A percentile compares a stretch with the other conserved stretches of the same genome.
phyloP scores from a whole-genome alignment of 2,888 invertebrate genomes.

The Pollenia angustigena region DNA sequence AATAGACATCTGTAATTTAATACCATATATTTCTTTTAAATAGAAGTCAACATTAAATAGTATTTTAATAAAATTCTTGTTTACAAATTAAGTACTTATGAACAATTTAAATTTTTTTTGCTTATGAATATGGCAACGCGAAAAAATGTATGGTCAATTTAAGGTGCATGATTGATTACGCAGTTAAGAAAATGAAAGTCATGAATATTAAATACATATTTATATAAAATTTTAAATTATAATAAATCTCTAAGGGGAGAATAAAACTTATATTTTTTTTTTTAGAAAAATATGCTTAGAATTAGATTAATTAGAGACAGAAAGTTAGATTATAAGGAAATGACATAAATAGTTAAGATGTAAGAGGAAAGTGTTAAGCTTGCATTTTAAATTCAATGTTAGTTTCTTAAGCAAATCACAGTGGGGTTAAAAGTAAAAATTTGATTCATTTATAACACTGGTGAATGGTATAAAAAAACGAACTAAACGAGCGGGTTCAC shows the following conservation, averaged over 20 bases:
- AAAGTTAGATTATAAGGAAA: no score
- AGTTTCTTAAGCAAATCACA: no score
- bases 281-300: no score
- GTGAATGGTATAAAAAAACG: no score
- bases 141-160: slow-evolving; percentile 29
- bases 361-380: no score
- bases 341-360: no score
- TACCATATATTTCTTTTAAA: slow-evolving; percentile 9
- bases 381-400: no score
- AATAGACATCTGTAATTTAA: slow-evolving; percentile 20
- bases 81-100: slow-evolving; percentile 39
- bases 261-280: not conserved
- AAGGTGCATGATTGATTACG: slow-evolving; percentile 7
- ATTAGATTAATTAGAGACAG: no score
- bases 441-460: no score
- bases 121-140: not conserved
- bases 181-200: slow-evolving; percentile 47
- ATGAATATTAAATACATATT: not conserved
- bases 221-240: not conserved
- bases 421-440: no score
- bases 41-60: slow-evolving; percentile 37
- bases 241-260: not conserved
- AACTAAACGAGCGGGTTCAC: no score
- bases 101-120: slow-evolving; percentile 3
- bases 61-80: slow-evolving; percentile 39